phyloP scores from a whole-genome alignment of 2,888 invertebrate species.

The Teinopalpus imperialis region DNA sequence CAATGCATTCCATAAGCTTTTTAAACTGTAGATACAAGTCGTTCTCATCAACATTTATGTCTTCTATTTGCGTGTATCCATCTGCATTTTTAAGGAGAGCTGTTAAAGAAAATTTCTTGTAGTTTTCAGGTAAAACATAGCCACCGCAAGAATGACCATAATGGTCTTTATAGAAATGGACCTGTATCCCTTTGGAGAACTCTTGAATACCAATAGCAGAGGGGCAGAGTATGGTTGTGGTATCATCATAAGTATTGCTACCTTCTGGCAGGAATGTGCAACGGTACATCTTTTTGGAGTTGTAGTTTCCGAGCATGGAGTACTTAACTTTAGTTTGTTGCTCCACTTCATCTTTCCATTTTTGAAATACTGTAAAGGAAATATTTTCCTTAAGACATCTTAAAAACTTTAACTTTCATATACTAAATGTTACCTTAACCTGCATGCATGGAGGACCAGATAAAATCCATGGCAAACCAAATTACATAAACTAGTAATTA shows the following conservation, averaged over 20 bases:
- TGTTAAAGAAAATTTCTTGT: slow-evolving; percentile 42
- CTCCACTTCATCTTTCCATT: slow-evolving; percentile 53
- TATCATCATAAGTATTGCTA: slow-evolving; percentile 1
- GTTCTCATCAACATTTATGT: slow-evolving; percentile 29
- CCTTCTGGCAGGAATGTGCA: slow-evolving; percentile 38
- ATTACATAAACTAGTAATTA: too few relatives aligned
- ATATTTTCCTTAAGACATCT: too few relatives aligned
- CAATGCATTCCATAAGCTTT: slow-evolving; percentile 46
- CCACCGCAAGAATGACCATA: slow-evolving; percentile 38
- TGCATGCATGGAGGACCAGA: too few relatives aligned
- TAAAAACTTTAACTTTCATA: too few relatives aligned
- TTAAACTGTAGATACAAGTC: slow-evolving; percentile 51
- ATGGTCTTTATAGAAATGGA: slow-evolving; percentile 52
- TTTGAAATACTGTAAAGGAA: slow-evolving; percentile 50
- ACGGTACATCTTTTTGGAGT: slow-evolving; percentile 43
- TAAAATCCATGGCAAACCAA: too few relatives aligned
- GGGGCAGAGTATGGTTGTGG: slow-evolving; percentile 44
- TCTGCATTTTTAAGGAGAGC: slow-evolving; percentile 36
- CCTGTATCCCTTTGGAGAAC: slow-evolving; percentile 49
- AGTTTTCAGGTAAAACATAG: slow-evolving; percentile 38
- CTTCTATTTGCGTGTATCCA: slow-evolving; percentile 25
- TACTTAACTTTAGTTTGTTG: slow-evolving; percentile 39
- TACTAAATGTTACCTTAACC: too few relatives aligned
- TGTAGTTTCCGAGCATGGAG: slow-evolving; percentile 34
- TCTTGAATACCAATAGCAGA: slow-evolving; percentile 45